Base-by-base conservation (phyloP, 2,888 invertebrate genomes). In the Tromatobia lineatoria region DNA sequence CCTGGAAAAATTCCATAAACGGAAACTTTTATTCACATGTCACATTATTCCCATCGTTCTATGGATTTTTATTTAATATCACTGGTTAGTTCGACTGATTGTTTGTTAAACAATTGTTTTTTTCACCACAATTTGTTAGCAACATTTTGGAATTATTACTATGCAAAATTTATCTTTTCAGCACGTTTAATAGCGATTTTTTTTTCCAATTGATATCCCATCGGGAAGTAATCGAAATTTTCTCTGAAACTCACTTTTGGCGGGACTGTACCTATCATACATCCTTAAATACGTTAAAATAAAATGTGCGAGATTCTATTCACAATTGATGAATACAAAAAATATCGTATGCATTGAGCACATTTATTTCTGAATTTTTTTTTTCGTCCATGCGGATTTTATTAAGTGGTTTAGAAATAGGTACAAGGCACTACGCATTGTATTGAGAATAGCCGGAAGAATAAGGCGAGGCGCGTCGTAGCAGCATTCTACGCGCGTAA, bases 1-100 rank as follows among this genome's bases (percentile, higher is more conserved):
- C 96, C 94, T 96, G 95, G 20, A 85, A 87, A 85, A 66, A 83
- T 67, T 42, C 78, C 73, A 83, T 76, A 50, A 77, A 74, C 59
- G 50, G 23, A 59, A 50, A 85, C 64, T 73, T 79, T 76, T 77
- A 69, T 80, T 73, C 77, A 78, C 73, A 45, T 78, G 54, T 81
- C 64, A 50, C 57, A 66, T 64, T 42, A 52, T 18, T 57, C 59
- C 74, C 13, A 74, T 42, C 64, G 57, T 57, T 15, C 47, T 64
- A 70, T 38, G 0, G 7, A 1, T 42, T 18, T 54, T 23, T 52
- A 2, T 45, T 80, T 10, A 38, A 38, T 38, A 38, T 38, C 34
- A 38, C n/a, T n/a, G n/a, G n/a, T n/a, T n/a, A n/a, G n/a, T n/a
- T n/a, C n/a, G n/a, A n/a, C n/a, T n/a, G n/a, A n/a, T n/a, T n/a